Conservation (phyloP, 2,113 vertebrate species). For the Dicaeum eximium region DNA sequence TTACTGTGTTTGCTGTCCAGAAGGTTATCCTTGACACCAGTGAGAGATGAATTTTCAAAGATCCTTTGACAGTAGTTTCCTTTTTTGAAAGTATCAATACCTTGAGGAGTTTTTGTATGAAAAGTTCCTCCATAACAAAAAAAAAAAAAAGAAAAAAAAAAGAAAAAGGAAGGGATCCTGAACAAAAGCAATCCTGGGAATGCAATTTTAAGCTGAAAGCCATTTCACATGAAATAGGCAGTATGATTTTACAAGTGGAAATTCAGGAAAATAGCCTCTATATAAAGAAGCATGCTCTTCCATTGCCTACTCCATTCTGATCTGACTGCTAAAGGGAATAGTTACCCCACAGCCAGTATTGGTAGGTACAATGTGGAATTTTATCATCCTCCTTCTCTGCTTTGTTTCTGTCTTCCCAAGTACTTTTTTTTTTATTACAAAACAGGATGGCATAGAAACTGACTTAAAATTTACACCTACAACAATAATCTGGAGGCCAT, state of each 20-base stretch:
- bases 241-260: conserved; percentile 33
- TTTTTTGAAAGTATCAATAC: neutral
- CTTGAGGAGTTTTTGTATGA: neutral
- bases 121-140: neutral
- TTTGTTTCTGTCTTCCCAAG: conserved; percentile 30
- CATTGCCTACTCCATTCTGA: neutral
- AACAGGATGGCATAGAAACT: neutral
- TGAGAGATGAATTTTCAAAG: neutral
- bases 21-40: neutral
- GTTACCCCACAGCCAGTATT: neutral
- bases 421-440: conserved; percentile 6
- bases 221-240: neutral
- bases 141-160: neutral
- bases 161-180: neutral
- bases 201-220: neutral
- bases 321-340: conserved; percentile 34
- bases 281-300: conserved; percentile 20
- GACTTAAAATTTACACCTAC: conserved; percentile 38
- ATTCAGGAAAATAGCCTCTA: conserved; percentile 12
- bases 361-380: neutral
- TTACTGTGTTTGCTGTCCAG: neutral
- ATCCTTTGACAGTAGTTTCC: neutral
- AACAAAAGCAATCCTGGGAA: conserved; percentile 18
- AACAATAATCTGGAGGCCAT: conserved; percentile 21
- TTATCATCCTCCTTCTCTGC: conserved; percentile 28